Evolutionary conservation across 2,113 vertebrate genomes (phyloP).

Genomic region (Oncorhynchus nerka): DNA sequence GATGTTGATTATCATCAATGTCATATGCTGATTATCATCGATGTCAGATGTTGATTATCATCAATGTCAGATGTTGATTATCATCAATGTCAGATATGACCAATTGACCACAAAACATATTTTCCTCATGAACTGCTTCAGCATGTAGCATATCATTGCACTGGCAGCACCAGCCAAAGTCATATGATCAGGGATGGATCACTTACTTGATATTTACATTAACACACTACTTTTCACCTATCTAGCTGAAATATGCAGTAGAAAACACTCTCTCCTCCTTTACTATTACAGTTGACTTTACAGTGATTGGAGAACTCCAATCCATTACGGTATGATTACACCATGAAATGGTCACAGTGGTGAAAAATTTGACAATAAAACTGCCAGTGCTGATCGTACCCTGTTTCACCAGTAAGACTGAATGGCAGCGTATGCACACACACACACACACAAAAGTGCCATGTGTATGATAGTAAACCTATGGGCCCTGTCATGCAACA

Average conservation of each 20-base stretch:
- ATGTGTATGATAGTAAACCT: slow-evolving; percentile 14
- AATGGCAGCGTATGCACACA: background rate
- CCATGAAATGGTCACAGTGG: slow-evolving; percentile 19
- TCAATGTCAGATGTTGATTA: background rate
- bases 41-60: no score
- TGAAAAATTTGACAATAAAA: slow-evolving; percentile 34
- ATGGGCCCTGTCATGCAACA: slow-evolving; percentile 25
- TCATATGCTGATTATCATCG: no score
- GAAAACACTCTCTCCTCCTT: background rate
- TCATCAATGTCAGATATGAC: background rate
- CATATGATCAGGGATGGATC: background rate
- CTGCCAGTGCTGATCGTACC: slow-evolving; percentile 15
- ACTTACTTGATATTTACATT: slow-evolving; percentile 8
- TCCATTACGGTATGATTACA: slow-evolving; percentile 3
- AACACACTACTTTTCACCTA: background rate
- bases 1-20: no score
- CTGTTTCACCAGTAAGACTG: slow-evolving; percentile 24
- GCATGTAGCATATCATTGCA: slow-evolving; percentile 27
- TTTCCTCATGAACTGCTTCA: background rate
- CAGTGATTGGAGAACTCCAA: background rate
- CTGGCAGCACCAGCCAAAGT: background rate
- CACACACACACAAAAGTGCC: background rate
- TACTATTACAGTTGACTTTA: background rate
- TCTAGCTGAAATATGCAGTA: background rate
- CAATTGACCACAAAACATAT: background rate